phyloP scores from a whole-genome alignment of 1,140 invertebrate genomes.

The Holotrichia oblita region DNA sequence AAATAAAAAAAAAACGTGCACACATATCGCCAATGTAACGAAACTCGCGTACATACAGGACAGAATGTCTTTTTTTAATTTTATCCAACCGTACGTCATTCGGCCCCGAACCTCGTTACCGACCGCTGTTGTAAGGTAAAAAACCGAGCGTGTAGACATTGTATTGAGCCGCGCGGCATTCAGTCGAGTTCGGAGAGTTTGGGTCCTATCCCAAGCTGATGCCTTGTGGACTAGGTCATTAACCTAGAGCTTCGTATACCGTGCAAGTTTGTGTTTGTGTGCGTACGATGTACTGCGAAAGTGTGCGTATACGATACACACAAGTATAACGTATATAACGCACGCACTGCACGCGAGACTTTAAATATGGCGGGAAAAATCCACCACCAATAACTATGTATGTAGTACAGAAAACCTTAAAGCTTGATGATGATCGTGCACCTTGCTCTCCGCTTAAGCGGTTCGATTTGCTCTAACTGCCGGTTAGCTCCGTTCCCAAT shows the following conservation, averaged over 20 bases:
- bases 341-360: constrained; percentile 53
- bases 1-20: background rate
- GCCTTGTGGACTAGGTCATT: constrained; percentile 52
- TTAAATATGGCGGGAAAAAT: constrained; percentile 54
- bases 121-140: constrained; percentile 33
- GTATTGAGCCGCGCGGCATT: constrained; percentile 45
- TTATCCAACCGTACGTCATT: constrained; percentile 21
- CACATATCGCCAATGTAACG: background rate
- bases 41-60: constrained; percentile 1
- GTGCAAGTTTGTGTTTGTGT: constrained; percentile 44
- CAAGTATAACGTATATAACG: background rate
- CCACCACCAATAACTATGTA: constrained; percentile 16
- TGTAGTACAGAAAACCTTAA: background rate
- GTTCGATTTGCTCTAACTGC: background rate
- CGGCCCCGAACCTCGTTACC: background rate
- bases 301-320: background rate
- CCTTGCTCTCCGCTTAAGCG: constrained; percentile 41
- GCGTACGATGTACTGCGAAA: background rate
- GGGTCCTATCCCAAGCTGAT: constrained; percentile 53
- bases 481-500: constrained; percentile 8
- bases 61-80: constrained; percentile 6
- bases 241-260: constrained; percentile 49
- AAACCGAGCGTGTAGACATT: constrained; percentile 42
- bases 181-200: constrained; percentile 49
- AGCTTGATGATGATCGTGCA: constrained; percentile 42